A percentile compares a stretch with the other conserved stretches of the same genome.
These are phyloP conservation scores for Pipra filicauda DNA, from an alignment of 2,113 vertebrate genomes.

Conservation along the genomic window DNA sequence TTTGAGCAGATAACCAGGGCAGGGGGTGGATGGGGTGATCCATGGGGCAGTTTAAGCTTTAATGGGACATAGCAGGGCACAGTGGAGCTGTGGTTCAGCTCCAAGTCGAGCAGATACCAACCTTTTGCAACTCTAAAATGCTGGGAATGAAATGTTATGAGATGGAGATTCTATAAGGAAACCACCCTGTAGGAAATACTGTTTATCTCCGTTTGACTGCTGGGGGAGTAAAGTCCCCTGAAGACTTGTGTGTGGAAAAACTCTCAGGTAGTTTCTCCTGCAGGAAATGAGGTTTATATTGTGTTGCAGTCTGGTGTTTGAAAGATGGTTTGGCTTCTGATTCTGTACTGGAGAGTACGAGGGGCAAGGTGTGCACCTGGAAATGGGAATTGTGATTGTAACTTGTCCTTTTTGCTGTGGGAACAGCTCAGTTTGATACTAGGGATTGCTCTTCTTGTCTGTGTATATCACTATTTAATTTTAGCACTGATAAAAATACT, in stretches of 20 bases:
- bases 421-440: not conserved
- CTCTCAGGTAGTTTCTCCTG: not conserved
- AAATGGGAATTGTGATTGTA: not conserved
- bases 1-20: too few species aligned
- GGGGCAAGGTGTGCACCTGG: not conserved
- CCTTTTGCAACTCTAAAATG: not conserved
- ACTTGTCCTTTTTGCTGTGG: not conserved
- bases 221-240: not conserved
- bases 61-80: too few species aligned
- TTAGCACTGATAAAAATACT: not conserved
- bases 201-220: not conserved
- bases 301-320: not conserved
- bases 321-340: not conserved
- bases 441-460: not conserved
- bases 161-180: not conserved
- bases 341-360: not conserved
- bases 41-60: not conserved
- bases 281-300: not conserved
- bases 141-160: not conserved
- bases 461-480: not conserved
- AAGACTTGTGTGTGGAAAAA: not conserved
- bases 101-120: not conserved
- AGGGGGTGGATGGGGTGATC: not conserved
- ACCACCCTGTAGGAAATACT: fast-evolving
- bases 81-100: not conserved